These are phyloP conservation scores for Eristalis tenax DNA, from an alignment of 2,888 invertebrate species.

Conservation along the genomic window DNA sequence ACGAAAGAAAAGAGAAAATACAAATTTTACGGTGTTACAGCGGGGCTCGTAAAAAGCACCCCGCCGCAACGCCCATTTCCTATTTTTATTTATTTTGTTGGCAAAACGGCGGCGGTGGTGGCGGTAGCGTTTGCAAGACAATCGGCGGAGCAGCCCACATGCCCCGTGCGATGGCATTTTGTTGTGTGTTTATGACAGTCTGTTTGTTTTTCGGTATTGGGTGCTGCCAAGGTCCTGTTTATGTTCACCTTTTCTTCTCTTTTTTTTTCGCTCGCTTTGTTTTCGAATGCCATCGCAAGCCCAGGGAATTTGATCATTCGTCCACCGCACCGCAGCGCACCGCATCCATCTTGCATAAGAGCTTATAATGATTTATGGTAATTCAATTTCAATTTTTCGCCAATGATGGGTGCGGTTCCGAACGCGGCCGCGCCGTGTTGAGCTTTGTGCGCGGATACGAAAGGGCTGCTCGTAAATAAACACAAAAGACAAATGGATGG, in stretches of 20 bases:
- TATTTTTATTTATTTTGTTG: background rate
- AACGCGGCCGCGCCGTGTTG: background rate
- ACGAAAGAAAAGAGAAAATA: background rate
- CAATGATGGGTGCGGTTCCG: constrained; percentile 32
- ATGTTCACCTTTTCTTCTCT: background rate
- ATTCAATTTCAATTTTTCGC: constrained; percentile 57
- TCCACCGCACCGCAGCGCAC: background rate
- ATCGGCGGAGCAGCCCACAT: background rate
- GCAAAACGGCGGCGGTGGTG: background rate
- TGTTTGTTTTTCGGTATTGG: constrained; percentile 43
- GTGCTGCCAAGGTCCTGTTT: constrained; percentile 25
- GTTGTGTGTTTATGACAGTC: constrained; percentile 41
- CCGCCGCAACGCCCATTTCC: constrained; percentile 26
- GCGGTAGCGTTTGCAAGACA: background rate
- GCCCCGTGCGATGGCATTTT: constrained; percentile 1
- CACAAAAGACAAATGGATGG: constrained; percentile 40
- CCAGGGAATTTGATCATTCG: background rate
- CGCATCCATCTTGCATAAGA: constrained; percentile 7
- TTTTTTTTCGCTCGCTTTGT: background rate
- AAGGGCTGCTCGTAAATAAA: constrained; percentile 40
- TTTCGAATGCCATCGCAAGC: constrained; percentile 1
- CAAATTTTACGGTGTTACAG: constrained; percentile 39
- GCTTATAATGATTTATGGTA: constrained; percentile 56
- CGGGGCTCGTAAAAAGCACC: constrained; percentile 32
- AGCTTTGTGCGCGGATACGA: background rate